These are phyloP conservation scores for Scaptomyza parva DNA, from an alignment of 2,888 invertebrate species.

Conservation along the genomic window DNA sequence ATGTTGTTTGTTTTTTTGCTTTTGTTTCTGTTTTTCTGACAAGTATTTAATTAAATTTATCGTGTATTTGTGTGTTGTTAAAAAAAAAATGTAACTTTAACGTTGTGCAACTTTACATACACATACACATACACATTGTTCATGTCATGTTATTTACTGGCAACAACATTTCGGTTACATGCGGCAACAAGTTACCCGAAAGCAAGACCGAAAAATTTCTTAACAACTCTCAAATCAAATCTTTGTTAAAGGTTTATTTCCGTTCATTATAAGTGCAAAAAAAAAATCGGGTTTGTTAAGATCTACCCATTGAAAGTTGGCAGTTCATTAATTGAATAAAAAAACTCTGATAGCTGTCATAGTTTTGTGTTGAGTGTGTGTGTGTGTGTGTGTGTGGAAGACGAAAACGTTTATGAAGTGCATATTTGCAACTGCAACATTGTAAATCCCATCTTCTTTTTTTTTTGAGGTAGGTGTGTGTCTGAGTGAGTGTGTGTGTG, in stretches of 20 bases:
- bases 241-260: neutral
- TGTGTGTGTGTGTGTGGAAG: conserved; percentile 3
- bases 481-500: conserved; percentile 1
- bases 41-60: conserved; percentile 48
- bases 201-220: neutral
- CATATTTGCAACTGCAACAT: conserved; percentile 6
- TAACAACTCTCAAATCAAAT: neutral
- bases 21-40: conserved; percentile 16
- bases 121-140: neutral
- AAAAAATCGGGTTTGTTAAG: neutral
- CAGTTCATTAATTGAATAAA: conserved; percentile 31
- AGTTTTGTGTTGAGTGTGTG: conserved; percentile 13
- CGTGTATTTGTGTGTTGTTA: conserved; percentile 3
- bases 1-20: no score
- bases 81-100: neutral
- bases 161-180: neutral
- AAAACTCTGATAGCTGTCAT: conserved; percentile 23
- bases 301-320: conserved; percentile 3
- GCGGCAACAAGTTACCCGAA: conserved; percentile 1
- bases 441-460: neutral
- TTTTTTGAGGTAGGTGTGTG: neutral
- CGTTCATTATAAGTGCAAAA: neutral
- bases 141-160: neutral
- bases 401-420: conserved; percentile 8
- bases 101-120: neutral